Base-by-base conservation (phyloP, 2,888 invertebrate genomes). In the Aphidius colemani region DNA sequence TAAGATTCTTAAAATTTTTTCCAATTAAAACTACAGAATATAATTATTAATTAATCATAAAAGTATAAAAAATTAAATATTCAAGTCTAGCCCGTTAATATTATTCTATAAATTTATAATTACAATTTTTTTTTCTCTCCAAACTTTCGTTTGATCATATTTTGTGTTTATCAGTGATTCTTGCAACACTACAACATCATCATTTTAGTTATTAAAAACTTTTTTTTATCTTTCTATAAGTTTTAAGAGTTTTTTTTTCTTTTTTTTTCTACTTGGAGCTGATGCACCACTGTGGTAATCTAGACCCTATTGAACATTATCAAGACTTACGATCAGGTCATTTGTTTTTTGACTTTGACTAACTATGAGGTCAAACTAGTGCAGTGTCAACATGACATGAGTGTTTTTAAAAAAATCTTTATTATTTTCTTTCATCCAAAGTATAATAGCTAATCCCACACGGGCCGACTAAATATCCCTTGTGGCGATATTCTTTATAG, bases 301-400 rank as follows among this genome's bases (percentile, higher is more conserved):
- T 78, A 75, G 76, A 76, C 76, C 72, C 74, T 76, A 78, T 78
- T 77, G 76, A 57, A 57, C 74, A 70, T 67, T 78, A 78, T 78
- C 77, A 72, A 76, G 10, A 72, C 53, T 66, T 67, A 63, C 76
- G 77, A 78, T 78, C 78, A 68, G 75, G 69, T 48, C 66, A 69
- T 73, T 74, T 76, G 73, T 75, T 74, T 50, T 77, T 73, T 70
- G 30, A 30, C 75, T 78, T 78, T 78, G 74, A 77, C 46, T 39
- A 49, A 48, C 73, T 77, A 75, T 75, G 74, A 72, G 78, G 78
- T 78, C 78, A 78, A 64, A 68, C 67, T 69, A 69, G 67, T n/a
- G 71, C 73, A 77, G 69, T 78, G 78, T 79, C 78, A 79, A 78
- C 77, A 78, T 59, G 11, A 7, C 41, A 11, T 41, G 41, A 41